Conservation (phyloP, 2,113 vertebrate species). For the Erythrocercus mccallii region DNA sequence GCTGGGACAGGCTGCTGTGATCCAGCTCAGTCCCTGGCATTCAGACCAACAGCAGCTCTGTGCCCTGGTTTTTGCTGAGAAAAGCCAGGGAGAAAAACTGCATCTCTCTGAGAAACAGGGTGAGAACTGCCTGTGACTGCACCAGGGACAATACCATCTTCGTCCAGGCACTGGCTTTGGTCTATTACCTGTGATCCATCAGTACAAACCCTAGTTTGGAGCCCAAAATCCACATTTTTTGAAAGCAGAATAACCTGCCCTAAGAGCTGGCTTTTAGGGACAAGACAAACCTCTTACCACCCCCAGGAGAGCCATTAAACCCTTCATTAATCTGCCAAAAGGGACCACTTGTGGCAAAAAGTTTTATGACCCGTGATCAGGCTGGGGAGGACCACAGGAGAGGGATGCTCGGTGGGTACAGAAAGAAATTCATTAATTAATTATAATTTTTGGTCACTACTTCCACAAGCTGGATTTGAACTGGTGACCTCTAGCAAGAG, state of each 20-base stretch:
- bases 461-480: conserved; percentile 18
- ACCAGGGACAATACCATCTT: neutral
- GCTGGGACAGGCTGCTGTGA: neutral
- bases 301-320: neutral
- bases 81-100: neutral
- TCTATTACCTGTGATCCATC: rapidly evolving
- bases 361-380: neutral
- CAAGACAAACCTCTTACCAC: neutral
- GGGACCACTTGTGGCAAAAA: neutral
- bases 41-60: conserved; percentile 19
- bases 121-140: neutral
- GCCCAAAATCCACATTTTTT: neutral
- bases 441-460: neutral
- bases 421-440: neutral
- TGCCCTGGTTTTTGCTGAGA: neutral
- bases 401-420: neutral
- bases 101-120: neutral
- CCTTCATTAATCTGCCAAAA: neutral
- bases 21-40: neutral
- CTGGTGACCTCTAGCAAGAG: neutral
- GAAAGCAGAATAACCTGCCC: neutral
- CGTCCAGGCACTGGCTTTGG: neutral
- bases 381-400: neutral
- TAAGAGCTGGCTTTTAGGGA: neutral
- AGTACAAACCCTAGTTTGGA: neutral